Evolutionary conservation across 1,140 invertebrate species (phyloP), one percentile per base, ranked within the genome.

Genomic region (Drosophila ambigua): DNA sequence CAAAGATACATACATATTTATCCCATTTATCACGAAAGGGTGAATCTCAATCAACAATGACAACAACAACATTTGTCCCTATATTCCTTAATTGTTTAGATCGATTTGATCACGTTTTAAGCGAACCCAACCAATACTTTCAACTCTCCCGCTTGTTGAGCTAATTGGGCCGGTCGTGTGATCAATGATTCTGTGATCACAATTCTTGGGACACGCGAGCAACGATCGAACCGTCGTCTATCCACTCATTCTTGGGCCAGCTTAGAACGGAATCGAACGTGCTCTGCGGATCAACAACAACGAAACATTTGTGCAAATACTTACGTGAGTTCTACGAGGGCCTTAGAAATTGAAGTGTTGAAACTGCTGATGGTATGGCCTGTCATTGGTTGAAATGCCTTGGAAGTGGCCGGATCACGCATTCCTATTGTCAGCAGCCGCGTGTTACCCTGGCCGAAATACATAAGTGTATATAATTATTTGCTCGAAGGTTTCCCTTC

Each of bases 111-210:
- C 82, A 87, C 82, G 81, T 87, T 87, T 80, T 59, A 5, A 43
- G 43, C 45, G 46, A 41, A 35, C 39, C 52, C 15, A 66, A 66
- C 49, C 13, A 46, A 52, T 51, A 74, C 67, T 35, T 23, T 45
- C 16, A 46, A 50, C 62, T 73, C 50, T 15, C 26, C 6, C 51
- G 52, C 26, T 74, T 53, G 72, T 87, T 74, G 45, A 77, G 51
- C 62, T 68, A 87, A 85, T 85, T 85, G 66, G 71, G 46, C 23
- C 31, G 28, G 66, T 87, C 73, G 81, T 80, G 67, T 84, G 81
- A 84, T 58, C 46, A 65, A 31, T 41, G 62, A 74, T 11, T 65
- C 58, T 62, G 50, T 55, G 31, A n/a, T 63, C 31, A 23, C 20
- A 48, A 4, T 64, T 64, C 64, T 69, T 43, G 13, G 24, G 53